Evolutionary conservation across 2,113 vertebrate species (phyloP).

Genomic region (Mastomys natalensis): DNA sequence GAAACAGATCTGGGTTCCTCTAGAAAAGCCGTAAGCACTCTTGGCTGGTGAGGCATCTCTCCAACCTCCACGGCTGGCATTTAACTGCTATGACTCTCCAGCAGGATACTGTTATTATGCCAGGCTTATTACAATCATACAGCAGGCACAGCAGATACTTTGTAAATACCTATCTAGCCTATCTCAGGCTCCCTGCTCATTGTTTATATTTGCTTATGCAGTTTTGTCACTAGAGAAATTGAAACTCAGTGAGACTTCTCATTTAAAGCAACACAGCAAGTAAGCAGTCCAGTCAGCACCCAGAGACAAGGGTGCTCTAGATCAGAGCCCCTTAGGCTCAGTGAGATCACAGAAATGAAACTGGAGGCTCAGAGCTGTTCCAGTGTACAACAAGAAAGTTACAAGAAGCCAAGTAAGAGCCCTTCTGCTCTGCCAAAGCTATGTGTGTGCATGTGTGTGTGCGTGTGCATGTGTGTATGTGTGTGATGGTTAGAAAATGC

Average conservation of each 20-base stretch:
- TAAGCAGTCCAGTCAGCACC: background rate
- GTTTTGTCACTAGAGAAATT: slow-evolving; percentile 31
- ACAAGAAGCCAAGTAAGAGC: background rate
- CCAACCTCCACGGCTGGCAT: background rate
- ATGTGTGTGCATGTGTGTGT: too few relatives aligned
- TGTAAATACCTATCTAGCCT: background rate
- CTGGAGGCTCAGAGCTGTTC: background rate
- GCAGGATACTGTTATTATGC: background rate
- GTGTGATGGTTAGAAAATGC: background rate
- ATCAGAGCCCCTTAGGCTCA: background rate
- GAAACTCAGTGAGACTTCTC: background rate
- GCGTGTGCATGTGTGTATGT: too few relatives aligned
- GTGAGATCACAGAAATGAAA: background rate
- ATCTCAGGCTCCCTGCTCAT: background rate
- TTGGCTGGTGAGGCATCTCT: background rate
- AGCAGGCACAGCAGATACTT: background rate
- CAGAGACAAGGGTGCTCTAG: background rate
- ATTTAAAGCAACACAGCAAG: slow-evolving; percentile 1
- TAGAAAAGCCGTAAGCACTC: background rate
- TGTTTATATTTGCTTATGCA: background rate
- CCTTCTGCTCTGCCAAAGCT: background rate
- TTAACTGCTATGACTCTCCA: background rate
- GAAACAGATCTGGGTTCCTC: background rate
- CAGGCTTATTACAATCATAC: background rate
- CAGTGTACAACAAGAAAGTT: background rate